Conservation (phyloP, 2,797 vertebrate genomes). For the Pangasius krempfi region DNA sequence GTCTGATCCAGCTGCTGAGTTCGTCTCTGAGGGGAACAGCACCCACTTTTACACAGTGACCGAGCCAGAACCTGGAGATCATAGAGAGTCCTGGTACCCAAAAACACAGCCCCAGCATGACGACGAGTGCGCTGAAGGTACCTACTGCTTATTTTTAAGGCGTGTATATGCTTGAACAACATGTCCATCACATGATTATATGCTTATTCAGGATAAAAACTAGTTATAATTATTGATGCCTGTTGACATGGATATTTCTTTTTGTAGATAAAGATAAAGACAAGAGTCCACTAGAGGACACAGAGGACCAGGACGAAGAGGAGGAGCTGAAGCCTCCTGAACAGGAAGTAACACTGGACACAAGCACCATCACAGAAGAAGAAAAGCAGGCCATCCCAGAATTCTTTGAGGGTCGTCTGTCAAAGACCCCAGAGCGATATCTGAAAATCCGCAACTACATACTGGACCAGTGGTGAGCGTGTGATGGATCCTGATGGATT, state of each 20-base stretch:
- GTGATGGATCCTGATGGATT: neutral
- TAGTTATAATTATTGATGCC: neutral
- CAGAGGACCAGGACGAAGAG: slow-evolving; percentile 73
- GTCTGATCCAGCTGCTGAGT: slow-evolving; percentile 17
- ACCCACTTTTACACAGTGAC: neutral
- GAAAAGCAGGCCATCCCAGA: slow-evolving; percentile 97
- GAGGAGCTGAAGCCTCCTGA: slow-evolving; percentile 90
- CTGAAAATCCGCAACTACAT: slow-evolving; percentile 98
- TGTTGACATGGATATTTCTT: neutral
- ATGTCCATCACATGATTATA: neutral
- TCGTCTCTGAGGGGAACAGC: neutral
- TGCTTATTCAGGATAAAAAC: neutral
- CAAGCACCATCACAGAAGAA: slow-evolving; percentile 83
- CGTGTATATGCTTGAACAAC: neutral
- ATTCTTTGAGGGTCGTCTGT: slow-evolving; percentile 94
- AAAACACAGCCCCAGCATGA: slow-evolving; percentile 24
- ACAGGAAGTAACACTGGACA: slow-evolving; percentile 87
- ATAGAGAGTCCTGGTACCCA: slow-evolving; percentile 1
- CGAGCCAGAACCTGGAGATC: slow-evolving; percentile 26
- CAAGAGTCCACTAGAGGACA: slow-evolving; percentile 46
- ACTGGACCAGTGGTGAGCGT: slow-evolving; percentile 90
- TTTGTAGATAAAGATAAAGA: slow-evolving; percentile 29
- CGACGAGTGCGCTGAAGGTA: slow-evolving; percentile 23
- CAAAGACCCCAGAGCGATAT: slow-evolving; percentile 96
- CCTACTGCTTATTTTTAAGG: neutral